A percentile compares a stretch with the other conserved stretches of the same genome.
Evolutionary conservation across 2,888 invertebrate species (phyloP).

Genomic region (Cephus spinipes): DNA sequence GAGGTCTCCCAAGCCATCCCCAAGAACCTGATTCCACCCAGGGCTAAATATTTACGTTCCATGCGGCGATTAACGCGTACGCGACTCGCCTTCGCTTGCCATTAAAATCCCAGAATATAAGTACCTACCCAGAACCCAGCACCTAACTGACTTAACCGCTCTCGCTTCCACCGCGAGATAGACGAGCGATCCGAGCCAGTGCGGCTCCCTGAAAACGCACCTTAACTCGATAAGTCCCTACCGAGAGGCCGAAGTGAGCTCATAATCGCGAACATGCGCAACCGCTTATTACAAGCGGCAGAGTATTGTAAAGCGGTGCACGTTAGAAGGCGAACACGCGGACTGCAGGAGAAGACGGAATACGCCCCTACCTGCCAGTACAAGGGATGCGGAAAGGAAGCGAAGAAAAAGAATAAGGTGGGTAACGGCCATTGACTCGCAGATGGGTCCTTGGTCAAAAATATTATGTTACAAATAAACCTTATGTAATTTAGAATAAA

Average conservation of each 20-base stretch:
- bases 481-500: not conserved
- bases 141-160: not conserved
- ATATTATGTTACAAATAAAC: not conserved
- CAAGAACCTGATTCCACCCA: not conserved
- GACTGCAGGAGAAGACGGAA: not conserved
- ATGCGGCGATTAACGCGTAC: not conserved
- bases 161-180: not conserved
- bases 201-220: slow-evolving; percentile 2
- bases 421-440: not conserved
- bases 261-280: slow-evolving; percentile 49
- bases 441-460: not conserved
- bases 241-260: slow-evolving; percentile 45
- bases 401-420: not conserved
- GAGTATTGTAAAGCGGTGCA: slow-evolving; percentile 38
- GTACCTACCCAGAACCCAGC: not conserved
- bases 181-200: not conserved
- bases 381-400: slow-evolving; percentile 5
- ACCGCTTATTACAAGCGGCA: slow-evolving; percentile 49
- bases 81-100: not conserved
- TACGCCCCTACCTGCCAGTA: not conserved
- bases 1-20: not conserved
- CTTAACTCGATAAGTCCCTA: slow-evolving; percentile 47
- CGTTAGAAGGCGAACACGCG: not conserved
- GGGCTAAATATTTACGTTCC: not conserved
- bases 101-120: not conserved